Evolutionary conservation across 1,140 invertebrate species (phyloP).

Genomic region (Leptoteleia sp.): DNA sequence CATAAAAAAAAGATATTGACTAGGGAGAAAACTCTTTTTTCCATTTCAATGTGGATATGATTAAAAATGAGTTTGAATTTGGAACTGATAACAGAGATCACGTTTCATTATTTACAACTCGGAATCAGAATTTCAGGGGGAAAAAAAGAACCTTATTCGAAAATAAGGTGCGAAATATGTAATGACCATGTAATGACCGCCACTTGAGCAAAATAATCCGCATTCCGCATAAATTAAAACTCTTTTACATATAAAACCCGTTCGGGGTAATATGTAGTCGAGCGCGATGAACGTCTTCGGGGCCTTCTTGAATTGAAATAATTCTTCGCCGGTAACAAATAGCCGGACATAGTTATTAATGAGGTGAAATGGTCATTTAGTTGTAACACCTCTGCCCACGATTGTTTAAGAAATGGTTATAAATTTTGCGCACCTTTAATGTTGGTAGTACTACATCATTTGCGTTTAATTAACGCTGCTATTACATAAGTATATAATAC

Average conservation of each 20-base stretch:
- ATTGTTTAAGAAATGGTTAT: too few species aligned
- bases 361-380: too few species aligned
- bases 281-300: constrained; percentile 2
- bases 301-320: constrained; percentile 26
- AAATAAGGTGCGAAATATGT: constrained; percentile 59
- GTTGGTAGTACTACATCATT: too few species aligned
- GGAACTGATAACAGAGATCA: constrained; percentile 4
- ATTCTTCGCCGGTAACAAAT: constrained; percentile 20
- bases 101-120: constrained; percentile 27
- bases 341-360: constrained; percentile 27
- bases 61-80: constrained; percentile 6
- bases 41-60: too few species aligned
- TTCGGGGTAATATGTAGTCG: constrained; percentile 32
- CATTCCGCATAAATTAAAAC: constrained; percentile 58
- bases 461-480: too few species aligned
- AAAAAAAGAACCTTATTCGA: constrained; percentile 25
- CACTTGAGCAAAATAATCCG: constrained; percentile 51
- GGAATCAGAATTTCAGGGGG: constrained; percentile 10
- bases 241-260: constrained; percentile 58
- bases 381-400: too few species aligned
- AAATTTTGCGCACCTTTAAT: too few species aligned
- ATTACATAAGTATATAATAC: too few species aligned
- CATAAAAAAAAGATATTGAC: too few species aligned
- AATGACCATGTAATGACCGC: constrained; percentile 55
- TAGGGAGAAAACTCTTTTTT: too few species aligned